phyloP scores from a whole-genome alignment of 1,140 invertebrate species.

The Anastrepha ludens region DNA sequence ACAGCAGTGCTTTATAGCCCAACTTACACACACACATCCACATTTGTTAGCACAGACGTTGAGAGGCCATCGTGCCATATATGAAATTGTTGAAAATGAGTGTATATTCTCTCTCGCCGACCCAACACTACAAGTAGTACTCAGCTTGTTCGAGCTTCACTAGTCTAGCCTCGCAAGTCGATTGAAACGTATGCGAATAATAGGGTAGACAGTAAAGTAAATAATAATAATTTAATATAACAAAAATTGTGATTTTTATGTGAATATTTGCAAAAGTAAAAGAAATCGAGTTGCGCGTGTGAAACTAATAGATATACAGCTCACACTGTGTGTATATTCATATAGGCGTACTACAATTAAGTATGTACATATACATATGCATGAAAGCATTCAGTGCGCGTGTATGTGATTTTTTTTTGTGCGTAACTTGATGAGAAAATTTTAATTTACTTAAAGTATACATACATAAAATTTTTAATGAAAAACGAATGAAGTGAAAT shows the following conservation, averaged over 20 bases:
- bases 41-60: neutral
- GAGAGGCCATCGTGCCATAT: too few relatives aligned
- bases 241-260: conserved; percentile 30
- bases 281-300: conserved; percentile 30
- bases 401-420: conserved; percentile 30
- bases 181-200: conserved; percentile 62
- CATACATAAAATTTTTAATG: conserved; percentile 12
- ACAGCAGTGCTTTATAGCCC: neutral
- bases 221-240: conserved; percentile 62
- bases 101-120: conserved; percentile 25
- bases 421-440: conserved; percentile 11
- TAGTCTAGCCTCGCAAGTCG: conserved; percentile 63
- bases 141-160: conserved; percentile 38
- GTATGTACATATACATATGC: conserved; percentile 16
- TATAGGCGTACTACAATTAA: neutral
- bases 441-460: conserved; percentile 21
- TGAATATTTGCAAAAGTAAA: neutral
- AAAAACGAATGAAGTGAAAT: conserved; percentile 2
- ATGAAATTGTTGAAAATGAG: too few relatives aligned
- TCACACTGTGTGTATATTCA: neutral
- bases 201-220: conserved; percentile 56
- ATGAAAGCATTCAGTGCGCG: neutral
- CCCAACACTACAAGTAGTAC: conserved; percentile 12
- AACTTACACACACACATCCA: neutral
- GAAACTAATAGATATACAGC: conserved; percentile 27